Conservation (phyloP, 2,797 vertebrate genomes). For the Coccyzus lansbergi region DNA sequence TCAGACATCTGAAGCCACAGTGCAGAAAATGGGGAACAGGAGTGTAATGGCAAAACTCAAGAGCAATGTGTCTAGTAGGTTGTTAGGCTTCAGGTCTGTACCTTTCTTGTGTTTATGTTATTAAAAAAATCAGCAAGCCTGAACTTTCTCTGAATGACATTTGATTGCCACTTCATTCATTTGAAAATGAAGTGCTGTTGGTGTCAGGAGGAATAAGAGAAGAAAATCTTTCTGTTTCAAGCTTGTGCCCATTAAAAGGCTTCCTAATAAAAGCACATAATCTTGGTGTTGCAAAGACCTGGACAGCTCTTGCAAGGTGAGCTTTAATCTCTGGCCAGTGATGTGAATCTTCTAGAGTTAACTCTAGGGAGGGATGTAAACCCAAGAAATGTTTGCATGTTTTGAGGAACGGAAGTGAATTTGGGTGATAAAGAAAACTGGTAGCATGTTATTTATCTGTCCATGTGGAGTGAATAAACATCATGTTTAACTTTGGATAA, state of each 20-base stretch:
- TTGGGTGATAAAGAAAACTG: background rate
- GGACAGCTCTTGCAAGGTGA: background rate
- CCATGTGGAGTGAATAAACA: background rate
- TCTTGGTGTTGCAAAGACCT: background rate
- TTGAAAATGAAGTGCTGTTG: background rate
- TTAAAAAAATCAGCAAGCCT: background rate
- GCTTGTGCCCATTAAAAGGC: background rate
- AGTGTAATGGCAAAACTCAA: background rate
- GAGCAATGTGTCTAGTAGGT: background rate
- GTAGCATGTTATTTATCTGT: background rate
- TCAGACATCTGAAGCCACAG: background rate
- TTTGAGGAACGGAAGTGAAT: background rate
- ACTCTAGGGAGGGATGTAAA: fast-evolving
- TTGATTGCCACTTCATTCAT: background rate
- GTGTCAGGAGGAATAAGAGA: background rate
- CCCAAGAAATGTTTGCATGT: background rate
- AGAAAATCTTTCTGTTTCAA: background rate
- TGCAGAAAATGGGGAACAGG: background rate
- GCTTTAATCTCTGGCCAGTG: background rate
- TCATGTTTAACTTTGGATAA: background rate
- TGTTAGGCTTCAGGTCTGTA: background rate
- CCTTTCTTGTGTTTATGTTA: fast-evolving
- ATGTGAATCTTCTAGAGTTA: background rate
- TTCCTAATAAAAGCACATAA: background rate
- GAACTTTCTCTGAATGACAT: background rate